Conservation (phyloP, 35 echinoderm and acorn worm genomes). For the Heliocidaris tuberculata region DNA sequence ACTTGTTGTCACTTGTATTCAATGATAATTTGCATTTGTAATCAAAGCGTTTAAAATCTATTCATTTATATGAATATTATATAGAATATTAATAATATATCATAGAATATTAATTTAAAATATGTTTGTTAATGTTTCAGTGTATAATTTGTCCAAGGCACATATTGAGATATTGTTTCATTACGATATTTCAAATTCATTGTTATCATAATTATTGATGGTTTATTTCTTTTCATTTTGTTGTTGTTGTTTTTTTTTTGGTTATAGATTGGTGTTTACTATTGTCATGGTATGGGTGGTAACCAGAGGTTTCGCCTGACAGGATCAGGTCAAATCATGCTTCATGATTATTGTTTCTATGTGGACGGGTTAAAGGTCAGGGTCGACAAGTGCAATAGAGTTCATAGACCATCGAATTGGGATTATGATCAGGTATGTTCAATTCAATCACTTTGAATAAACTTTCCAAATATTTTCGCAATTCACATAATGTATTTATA, state of each 20-base stretch:
- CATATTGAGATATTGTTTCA: too few species aligned
- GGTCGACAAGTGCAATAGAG: slow-evolving; percentile 31
- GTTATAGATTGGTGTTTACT: slow-evolving; percentile 36
- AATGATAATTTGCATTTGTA: too few species aligned
- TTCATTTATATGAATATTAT: too few species aligned
- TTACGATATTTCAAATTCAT: too few species aligned
- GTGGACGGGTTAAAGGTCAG: not conserved
- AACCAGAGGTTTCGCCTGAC: slow-evolving; percentile 60
- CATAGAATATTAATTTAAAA: too few species aligned
- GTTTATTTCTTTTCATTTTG: not conserved
- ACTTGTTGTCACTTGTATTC: too few species aligned
- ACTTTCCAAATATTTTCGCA: not conserved
- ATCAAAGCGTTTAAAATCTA: too few species aligned
- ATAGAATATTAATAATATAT: too few species aligned
- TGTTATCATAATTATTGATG: not conserved
- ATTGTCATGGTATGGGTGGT: slow-evolving; percentile 75
- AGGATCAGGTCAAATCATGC: slow-evolving; percentile 35
- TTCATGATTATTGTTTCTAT: slow-evolving; percentile 53
- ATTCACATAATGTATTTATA: not conserved
- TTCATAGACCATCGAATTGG: not conserved
- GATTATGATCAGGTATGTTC: slow-evolving; percentile 13
- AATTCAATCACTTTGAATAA: not conserved
- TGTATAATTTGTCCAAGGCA: too few species aligned
- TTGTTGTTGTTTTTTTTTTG: not conserved
- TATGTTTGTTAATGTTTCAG: too few species aligned